phyloP scores from a whole-genome alignment of 2,888 invertebrate species.

The Choristoneura rosaceana region DNA sequence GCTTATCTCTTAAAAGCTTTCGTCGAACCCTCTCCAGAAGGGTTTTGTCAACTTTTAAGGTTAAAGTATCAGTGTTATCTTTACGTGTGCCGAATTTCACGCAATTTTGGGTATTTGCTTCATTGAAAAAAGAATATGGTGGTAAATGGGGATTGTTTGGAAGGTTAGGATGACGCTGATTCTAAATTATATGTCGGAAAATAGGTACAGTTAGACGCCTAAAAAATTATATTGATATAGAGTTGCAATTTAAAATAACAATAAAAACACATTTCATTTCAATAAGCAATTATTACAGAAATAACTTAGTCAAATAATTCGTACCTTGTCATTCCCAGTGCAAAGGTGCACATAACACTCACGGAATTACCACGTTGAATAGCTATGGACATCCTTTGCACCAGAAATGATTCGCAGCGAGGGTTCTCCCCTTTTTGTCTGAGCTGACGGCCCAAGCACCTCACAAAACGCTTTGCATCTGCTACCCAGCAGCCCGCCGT shows the following conservation, averaged over 20 bases:
- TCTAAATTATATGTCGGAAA: neutral
- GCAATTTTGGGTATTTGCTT: conserved; percentile 1
- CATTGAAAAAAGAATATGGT: conserved; percentile 8
- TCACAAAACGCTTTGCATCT: no score
- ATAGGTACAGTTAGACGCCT: neutral
- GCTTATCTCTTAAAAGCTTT: conserved; percentile 41
- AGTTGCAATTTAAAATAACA: neutral
- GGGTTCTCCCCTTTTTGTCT: no score
- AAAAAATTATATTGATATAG: neutral
- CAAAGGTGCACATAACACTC: no score
- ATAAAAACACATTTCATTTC: no score
- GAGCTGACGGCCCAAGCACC: no score
- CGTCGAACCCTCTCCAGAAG: conserved; percentile 21
- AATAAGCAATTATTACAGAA: no score
- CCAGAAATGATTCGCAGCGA: no score
- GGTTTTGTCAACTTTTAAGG: conserved; percentile 38
- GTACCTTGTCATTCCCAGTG: no score
- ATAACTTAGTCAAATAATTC: no score
- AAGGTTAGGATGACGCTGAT: neutral
- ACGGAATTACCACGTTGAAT: no score
- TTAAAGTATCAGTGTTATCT: conserved; percentile 15
- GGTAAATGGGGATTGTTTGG: conserved; percentile 2
- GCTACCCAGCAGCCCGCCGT: no score
- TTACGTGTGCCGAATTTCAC: conserved; percentile 10
- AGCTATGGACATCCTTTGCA: no score